Conservation (phyloP, 35 echinoderm and acorn worm genomes). For the Apostichopus californicus region DNA sequence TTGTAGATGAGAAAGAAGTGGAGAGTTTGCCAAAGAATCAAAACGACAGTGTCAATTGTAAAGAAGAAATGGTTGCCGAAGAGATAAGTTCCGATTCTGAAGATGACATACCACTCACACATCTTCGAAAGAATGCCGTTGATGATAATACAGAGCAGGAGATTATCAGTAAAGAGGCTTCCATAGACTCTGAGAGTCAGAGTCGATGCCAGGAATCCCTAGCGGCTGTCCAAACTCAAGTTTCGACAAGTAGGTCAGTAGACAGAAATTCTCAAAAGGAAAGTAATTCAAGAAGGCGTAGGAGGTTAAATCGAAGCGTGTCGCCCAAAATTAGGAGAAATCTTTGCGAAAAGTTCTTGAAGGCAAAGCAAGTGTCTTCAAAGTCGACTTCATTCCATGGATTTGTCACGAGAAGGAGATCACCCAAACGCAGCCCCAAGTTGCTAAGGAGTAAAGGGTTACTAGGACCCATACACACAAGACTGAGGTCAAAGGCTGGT, state of each 20-base stretch:
- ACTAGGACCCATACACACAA: background rate
- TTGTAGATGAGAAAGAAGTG: background rate
- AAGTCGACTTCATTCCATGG: background rate
- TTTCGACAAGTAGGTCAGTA: background rate
- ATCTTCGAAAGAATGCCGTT: background rate
- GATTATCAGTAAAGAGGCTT: background rate
- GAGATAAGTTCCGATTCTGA: constrained; percentile 8
- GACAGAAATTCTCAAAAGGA: background rate
- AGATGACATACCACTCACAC: constrained; percentile 35
- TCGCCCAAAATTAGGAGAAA: constrained; percentile 50
- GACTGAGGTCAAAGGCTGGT: constrained; percentile 31
- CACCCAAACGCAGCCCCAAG: background rate
- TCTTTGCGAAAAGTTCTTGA: constrained; percentile 30
- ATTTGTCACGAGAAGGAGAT: background rate
- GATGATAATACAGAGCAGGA: background rate
- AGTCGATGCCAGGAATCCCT: background rate
- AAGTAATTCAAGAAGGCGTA: background rate
- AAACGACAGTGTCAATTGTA: background rate
- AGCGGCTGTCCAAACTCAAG: background rate
- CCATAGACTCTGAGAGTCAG: constrained; percentile 1
- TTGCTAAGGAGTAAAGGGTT: constrained; percentile 2
- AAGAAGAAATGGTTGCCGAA: background rate
- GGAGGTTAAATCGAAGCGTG: background rate
- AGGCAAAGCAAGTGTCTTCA: constrained; percentile 21
- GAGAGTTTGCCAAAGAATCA: background rate